Evolutionary conservation across 2,113 vertebrate species (phyloP), one percentile per base, ranked within the genome.

Genomic region (Semicossyphus pulcher): DNA sequence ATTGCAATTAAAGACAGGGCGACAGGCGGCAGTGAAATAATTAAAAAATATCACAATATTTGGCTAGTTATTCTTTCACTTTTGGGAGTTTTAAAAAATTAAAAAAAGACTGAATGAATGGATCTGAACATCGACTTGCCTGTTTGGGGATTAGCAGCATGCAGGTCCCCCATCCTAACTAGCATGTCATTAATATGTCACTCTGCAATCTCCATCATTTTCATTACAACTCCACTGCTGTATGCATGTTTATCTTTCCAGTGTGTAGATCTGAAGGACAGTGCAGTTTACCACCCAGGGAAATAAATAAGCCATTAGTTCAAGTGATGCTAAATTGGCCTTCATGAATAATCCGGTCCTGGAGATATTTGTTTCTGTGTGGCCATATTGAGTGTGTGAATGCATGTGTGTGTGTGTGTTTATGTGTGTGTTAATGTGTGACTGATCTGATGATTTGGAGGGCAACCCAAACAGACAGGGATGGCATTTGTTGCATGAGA

Each of bases 401-500:
- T 36, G 20, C 26, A 32, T 57, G 61, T 51, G 42, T 62, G 49
- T 28, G 48, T 52, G 57, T 26, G 31, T 74, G 51, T 25, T 62
- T 63, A 18, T 31, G 36, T 75, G 70, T 56, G 60, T 59, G 39
- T 78, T 3, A 26, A 59, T 44, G 80, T 79, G 67, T 36, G 62
- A 76, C 81, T 86, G 84, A 86, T 83, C 65, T 80, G 72, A 63
- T 68, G 23, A 88, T 86, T 90, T 90, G 83, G 85, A 92, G 72
- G 80, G 60, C 84, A 83, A 91, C 53, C 69, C 80, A 58, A 80
- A 65, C 85, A 81, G 78, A 89, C 75, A 88, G 78, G 45, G 82
- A 78, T 81, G 86, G 66, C 88, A 90, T 92, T 91, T 92, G 90
- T 90, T 91, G 75, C 80, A 57, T 83, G 62, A 57, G 70, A 69